These are phyloP conservation scores for Eretmochelys imbricata DNA, from an alignment of 2,113 vertebrate genomes.

Conservation along the genomic window DNA sequence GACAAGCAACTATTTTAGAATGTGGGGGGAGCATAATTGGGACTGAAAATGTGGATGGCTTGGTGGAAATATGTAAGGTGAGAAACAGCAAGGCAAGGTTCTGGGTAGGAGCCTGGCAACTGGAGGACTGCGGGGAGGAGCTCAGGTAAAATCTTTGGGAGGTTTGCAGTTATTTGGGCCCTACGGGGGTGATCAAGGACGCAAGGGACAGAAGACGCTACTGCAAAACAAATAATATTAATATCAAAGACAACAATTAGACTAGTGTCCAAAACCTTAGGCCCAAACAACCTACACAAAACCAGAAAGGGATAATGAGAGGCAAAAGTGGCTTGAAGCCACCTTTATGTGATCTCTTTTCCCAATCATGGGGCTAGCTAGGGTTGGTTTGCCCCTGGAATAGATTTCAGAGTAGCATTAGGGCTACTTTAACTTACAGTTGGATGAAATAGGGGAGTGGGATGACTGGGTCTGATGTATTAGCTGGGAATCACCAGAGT, in stretches of 20 bases:
- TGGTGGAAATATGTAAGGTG: background rate
- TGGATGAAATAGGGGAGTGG: rapidly evolving
- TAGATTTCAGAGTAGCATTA: background rate
- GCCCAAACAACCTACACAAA: background rate
- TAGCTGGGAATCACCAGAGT: background rate
- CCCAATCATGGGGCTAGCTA: background rate
- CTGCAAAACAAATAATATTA: background rate
- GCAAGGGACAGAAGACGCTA: background rate
- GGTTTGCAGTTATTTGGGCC: background rate
- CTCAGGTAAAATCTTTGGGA: background rate
- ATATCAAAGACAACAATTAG: background rate
- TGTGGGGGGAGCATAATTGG: background rate
- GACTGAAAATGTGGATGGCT: background rate
- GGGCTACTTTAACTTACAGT: background rate
- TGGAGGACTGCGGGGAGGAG: background rate
- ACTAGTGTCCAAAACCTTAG: background rate
- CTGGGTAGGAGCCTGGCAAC: background rate
- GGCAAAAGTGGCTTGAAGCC: background rate
- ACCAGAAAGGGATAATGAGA: background rate
- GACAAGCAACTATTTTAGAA: background rate
- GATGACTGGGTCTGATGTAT: background rate
- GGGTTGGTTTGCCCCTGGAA: background rate
- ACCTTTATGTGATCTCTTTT: background rate
- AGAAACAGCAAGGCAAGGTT: background rate
- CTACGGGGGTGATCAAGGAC: background rate